Evolutionary conservation across 2,797 vertebrate genomes (phyloP).

Genomic region (Poliocrania exsul): DNA sequence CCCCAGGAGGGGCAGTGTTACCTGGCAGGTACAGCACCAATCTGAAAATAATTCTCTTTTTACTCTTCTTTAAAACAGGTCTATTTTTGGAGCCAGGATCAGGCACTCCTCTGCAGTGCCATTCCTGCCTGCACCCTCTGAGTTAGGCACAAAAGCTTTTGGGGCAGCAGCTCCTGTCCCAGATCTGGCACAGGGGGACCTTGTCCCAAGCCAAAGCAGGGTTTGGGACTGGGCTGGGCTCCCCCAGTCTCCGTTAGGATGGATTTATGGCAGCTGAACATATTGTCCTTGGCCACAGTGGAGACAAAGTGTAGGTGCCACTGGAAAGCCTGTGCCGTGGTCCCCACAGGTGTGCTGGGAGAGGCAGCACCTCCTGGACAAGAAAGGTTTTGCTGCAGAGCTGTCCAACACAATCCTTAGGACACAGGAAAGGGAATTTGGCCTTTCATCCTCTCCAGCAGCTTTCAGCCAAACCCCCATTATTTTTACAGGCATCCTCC

Average conservation of each 20-base stretch:
- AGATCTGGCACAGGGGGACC: rapidly evolving
- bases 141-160: background rate
- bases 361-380: background rate
- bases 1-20: background rate
- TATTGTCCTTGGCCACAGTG: background rate
- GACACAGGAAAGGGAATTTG: background rate
- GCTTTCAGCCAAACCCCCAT: background rate
- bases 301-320: background rate
- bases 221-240: background rate
- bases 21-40: background rate
- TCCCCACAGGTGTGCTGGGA: rapidly evolving
- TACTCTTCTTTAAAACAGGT: background rate
- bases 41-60: background rate
- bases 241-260: rapidly evolving
- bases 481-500: background rate
- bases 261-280: background rate
- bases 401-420: background rate
- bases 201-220: background rate
- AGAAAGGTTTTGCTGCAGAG: background rate
- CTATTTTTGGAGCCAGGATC: background rate
- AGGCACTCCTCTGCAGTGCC: background rate
- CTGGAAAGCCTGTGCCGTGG: background rate
- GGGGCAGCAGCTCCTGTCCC: background rate
- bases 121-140: background rate
- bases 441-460: background rate